Conservation (phyloP, 2,797 vertebrate genomes). For the Tachyglossus aculeatus region DNA sequence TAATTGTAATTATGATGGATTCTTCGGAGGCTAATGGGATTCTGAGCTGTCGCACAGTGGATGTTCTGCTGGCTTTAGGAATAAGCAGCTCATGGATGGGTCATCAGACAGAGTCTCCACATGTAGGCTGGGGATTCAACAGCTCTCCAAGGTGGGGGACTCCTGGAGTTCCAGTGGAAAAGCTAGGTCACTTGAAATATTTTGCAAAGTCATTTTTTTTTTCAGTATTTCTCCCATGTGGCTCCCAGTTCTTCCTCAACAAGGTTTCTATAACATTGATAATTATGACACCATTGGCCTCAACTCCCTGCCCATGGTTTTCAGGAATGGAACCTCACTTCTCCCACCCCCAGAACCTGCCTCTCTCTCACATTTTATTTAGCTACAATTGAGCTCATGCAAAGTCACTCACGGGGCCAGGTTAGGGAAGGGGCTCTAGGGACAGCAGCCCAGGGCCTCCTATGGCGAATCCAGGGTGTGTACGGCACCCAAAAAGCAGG, state of each 20-base stretch:
- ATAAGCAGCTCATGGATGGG: background rate
- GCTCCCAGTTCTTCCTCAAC: constrained; percentile 79
- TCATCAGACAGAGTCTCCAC: constrained; percentile 20
- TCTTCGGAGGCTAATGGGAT: background rate
- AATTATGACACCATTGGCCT: no score
- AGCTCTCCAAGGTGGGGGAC: constrained; percentile 74
- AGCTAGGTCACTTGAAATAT: constrained; percentile 71
- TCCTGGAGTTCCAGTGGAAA: constrained; percentile 78
- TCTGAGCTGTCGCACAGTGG: background rate
- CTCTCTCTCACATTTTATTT: no score
- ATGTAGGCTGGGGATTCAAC: constrained; percentile 77
- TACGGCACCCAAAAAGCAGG: no score
- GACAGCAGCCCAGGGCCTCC: no score
- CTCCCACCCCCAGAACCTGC: no score
- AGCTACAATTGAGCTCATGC: no score
- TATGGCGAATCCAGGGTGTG: no score
- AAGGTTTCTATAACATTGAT: constrained; percentile 76
- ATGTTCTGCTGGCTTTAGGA: background rate
- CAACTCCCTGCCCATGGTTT: no score
- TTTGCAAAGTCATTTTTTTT: constrained; percentile 81
- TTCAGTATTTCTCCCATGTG: constrained; percentile 77
- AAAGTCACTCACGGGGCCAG: no score
- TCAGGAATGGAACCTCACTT: no score
- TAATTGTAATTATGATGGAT: background rate
- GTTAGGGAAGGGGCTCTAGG: no score